Conservation (phyloP, 2,113 vertebrate species). For the Cromileptes altivelis region DNA sequence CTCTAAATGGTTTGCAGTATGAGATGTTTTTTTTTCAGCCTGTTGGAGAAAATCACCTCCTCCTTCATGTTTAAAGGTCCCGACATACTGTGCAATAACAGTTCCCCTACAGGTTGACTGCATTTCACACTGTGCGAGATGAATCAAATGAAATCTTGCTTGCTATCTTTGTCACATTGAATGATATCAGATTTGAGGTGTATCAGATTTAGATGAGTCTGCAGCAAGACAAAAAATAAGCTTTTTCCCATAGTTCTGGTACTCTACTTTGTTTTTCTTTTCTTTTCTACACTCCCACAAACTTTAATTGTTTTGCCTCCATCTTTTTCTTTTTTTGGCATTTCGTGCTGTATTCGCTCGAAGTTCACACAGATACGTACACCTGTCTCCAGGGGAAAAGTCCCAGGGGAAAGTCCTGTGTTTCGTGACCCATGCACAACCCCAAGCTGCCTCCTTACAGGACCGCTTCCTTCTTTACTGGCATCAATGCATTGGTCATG, state of each 20-base stretch:
- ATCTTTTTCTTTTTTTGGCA: background rate
- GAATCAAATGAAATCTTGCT: background rate
- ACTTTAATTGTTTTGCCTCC: background rate
- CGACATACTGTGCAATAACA: background rate
- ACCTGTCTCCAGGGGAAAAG: no score
- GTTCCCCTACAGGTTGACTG: background rate
- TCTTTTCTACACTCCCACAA: background rate
- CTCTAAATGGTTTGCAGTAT: slow-evolving; percentile 19
- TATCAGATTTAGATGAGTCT: background rate
- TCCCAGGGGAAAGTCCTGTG: no score
- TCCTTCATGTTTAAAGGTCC: slow-evolving; percentile 16
- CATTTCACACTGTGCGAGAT: background rate
- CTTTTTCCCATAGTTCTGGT: background rate
- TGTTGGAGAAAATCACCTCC: background rate
- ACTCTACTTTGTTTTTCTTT: background rate
- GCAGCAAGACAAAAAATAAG: background rate
- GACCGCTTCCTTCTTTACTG: no score
- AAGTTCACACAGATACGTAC: no score
- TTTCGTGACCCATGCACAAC: no score
- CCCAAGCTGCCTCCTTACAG: no score
- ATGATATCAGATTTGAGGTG: background rate
- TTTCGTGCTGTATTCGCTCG: background rate
- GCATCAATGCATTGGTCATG: no score
- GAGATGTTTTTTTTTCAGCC: slow-evolving; percentile 8
- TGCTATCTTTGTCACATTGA: background rate